Evolutionary conservation across 2,113 vertebrate genomes (phyloP).

Genomic region (Phycodurus eques): DNA sequence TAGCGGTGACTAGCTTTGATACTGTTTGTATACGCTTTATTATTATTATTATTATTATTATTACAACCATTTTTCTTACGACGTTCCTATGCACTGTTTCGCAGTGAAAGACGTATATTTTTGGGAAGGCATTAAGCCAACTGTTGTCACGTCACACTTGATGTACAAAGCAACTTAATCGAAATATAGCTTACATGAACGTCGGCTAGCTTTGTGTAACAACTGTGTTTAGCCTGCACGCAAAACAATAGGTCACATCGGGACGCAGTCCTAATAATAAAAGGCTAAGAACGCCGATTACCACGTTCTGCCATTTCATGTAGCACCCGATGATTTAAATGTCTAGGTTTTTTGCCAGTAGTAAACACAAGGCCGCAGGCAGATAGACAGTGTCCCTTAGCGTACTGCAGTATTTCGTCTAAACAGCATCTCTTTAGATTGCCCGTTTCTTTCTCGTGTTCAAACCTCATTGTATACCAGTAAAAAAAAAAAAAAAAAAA

Average conservation of each 20-base stretch:
- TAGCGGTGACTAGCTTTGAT: constrained; percentile 40
- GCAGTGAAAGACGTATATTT: not conserved
- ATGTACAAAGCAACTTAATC: not conserved
- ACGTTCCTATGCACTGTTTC: not conserved
- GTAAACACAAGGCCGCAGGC: constrained; percentile 55
- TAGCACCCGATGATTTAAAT: not conserved
- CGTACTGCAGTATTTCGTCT: constrained; percentile 9
- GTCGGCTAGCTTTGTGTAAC: constrained; percentile 7
- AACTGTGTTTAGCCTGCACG: constrained; percentile 8
- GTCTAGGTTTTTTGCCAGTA: not conserved
- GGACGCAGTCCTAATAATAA: too few relatives aligned
- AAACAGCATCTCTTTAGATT: not conserved
- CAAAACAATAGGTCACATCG: constrained; percentile 1
- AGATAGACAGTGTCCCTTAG: not conserved
- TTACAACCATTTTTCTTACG: not conserved
- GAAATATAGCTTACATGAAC: not conserved
- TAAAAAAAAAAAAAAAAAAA: not conserved
- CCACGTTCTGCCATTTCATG: not conserved
- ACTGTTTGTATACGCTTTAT: constrained; percentile 62
- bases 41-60: not conserved
- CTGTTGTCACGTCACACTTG: too few relatives aligned
- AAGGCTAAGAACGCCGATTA: fast-evolving
- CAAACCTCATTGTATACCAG: not conserved
- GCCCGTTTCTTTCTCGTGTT: not conserved
- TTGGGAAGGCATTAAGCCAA: not conserved